These are phyloP conservation scores for Protophormia terraenovae DNA, from an alignment of 2,888 invertebrate genomes.

Conservation along the genomic window DNA sequence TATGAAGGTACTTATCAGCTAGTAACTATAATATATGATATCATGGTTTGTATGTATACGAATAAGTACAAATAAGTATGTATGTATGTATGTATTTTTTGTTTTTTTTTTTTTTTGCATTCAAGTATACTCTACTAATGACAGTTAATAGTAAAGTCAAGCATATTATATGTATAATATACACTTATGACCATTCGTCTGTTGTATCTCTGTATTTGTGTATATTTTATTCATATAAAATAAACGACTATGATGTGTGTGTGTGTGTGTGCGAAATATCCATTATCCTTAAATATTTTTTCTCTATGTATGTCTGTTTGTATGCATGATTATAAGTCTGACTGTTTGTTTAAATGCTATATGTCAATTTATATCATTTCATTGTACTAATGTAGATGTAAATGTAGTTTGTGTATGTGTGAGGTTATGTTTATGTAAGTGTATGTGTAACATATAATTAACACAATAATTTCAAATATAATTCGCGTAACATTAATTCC, in stretches of 20 bases:
- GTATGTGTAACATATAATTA: constrained; percentile 39
- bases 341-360: constrained; percentile 2
- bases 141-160: background rate
- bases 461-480: constrained; percentile 50
- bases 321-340: background rate
- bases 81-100: no score
- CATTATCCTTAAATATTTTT: background rate
- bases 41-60: background rate
- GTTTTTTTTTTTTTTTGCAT: no score
- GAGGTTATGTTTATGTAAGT: background rate
- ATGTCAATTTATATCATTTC: constrained; percentile 1
- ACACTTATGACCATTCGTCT: no score
- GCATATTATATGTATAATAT: background rate
- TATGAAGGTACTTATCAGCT: background rate
- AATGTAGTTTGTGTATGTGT: background rate
- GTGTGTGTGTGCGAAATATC: background rate
- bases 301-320: background rate
- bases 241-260: background rate
- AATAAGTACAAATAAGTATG: no score
- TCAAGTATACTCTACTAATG: background rate
- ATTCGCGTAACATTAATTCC: constrained; percentile 45
- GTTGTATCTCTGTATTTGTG: no score
- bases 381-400: background rate
- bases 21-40: background rate
- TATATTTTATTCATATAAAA: no score